Evolutionary conservation across 2,888 invertebrate genomes (phyloP), one percentile per base, ranked within the genome.

Genomic region (Tupiocoris notatus): DNA sequence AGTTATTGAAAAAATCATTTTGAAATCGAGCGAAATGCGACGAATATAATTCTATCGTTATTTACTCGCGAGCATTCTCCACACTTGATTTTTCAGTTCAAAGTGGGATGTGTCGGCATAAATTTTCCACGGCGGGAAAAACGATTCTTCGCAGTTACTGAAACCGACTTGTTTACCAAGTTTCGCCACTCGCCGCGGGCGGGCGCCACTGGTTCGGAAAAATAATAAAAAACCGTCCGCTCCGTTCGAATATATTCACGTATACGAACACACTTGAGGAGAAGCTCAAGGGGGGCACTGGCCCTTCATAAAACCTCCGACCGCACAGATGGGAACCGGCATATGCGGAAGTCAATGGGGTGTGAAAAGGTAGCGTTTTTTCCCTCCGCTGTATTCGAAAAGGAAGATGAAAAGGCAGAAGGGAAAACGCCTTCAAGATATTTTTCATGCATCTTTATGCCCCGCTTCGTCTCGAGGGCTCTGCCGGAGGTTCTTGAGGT

Each of bases 341-440:
- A 67, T 56, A 67, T 67, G 67, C 67, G 67, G 67, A 67, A 67
- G 67, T 67, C 67, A 67, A 67, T 67, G 67, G 67, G 67, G 67
- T 67, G 67, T 67, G 67, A 67, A 67, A 67, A 67, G 67, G 67
- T 67, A 56, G 54, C 54, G 39, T 67, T 21, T 54, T 39, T 39
- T 39, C 12, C 39, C 12, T 39, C n/a, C n/a, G 39, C 39, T 12
- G 39, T 12, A 39, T 39, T 39, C 12, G 39, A 39, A 39, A 39
- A 39, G 39, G 39, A 39, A 39, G 39, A 39, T 39, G 39, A 39
- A 39, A n/a, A n/a, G 17, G 65, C 18, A 25, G 65, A 39, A 7
- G 65, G 67, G 67, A 67, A 39, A 22, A 20, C 39, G 54, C 54
- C 56, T 67, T 16, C 20, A 67, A 56, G 54, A 22, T 67, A 67